Evolutionary conservation across 2,113 vertebrate genomes (phyloP).

Genomic region (Cettia cetti): DNA sequence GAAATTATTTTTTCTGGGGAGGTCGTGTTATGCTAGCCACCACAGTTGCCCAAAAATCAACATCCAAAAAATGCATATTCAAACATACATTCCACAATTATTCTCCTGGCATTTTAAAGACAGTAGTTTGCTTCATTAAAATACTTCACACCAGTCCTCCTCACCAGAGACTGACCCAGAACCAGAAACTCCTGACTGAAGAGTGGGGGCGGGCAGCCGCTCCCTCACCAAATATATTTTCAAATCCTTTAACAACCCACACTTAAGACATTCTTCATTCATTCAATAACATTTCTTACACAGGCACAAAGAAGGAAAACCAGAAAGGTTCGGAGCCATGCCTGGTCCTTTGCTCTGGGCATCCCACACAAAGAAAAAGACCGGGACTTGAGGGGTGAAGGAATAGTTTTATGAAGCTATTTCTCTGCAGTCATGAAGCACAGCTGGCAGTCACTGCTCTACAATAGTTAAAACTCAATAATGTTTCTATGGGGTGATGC

Average conservation of each 20-base stretch:
- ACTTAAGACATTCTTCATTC: neutral
- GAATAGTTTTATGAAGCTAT: neutral
- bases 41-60: neutral
- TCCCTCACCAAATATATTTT: neutral
- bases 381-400: neutral
- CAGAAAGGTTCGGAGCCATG: fast-evolving
- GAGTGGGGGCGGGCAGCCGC: fast-evolving
- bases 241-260: neutral
- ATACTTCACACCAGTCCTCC: neutral
- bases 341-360: neutral
- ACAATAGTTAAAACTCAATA: neutral
- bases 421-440: neutral
- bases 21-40: neutral
- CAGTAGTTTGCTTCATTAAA: neutral
- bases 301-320: neutral
- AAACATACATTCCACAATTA: neutral
- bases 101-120: neutral
- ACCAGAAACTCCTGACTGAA: neutral
- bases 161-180: neutral
- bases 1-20: neutral
- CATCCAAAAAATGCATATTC: neutral
- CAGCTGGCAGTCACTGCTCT: neutral
- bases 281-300: neutral
- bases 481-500: neutral
- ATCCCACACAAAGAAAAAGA: neutral